A percentile compares a stretch with the other conserved stretches of the same genome.
Conservation (phyloP, 1,140 invertebrate genomes). For the Asobara japonica region DNA sequence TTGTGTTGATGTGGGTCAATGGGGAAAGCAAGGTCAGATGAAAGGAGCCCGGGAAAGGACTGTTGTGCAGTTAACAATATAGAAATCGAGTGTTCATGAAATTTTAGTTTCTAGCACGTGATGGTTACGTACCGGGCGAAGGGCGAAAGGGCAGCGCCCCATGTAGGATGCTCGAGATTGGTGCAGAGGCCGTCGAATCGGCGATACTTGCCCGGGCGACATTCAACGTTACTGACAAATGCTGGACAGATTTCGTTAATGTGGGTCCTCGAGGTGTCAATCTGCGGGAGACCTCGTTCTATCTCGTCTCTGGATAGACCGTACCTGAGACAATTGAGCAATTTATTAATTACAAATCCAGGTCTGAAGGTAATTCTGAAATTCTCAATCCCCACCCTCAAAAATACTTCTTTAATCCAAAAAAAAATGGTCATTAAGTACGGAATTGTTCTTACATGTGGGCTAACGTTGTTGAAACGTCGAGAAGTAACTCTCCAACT, state of each 20-base stretch:
- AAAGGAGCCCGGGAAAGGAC: background rate
- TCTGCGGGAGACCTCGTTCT: slow-evolving; percentile 85
- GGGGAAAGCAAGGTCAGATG: slow-evolving; percentile 10
- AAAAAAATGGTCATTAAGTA: too few relatives aligned
- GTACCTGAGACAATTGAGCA: slow-evolving; percentile 71
- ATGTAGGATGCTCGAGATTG: slow-evolving; percentile 89
- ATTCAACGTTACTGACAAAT: slow-evolving; percentile 87
- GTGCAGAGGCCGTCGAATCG: slow-evolving; percentile 92
- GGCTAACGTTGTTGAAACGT: slow-evolving; percentile 85
- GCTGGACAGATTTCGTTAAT: slow-evolving; percentile 89
- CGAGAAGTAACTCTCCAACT: slow-evolving; percentile 84
- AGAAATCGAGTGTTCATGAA: background rate
- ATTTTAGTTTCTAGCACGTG: background rate
- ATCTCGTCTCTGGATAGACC: slow-evolving; percentile 86
- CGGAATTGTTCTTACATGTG: slow-evolving; percentile 79
- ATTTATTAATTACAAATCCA: too few relatives aligned
- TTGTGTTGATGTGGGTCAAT: background rate
- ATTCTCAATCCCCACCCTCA: too few relatives aligned
- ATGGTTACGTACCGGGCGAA: slow-evolving; percentile 75
- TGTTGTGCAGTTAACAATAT: background rate
- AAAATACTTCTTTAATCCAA: too few relatives aligned
- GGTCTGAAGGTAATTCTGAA: background rate
- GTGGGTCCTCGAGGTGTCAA: slow-evolving; percentile 90
- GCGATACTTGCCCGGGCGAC: slow-evolving; percentile 89
- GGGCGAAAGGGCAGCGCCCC: slow-evolving; percentile 87